These are phyloP conservation scores for Harmothoe impar DNA, from an alignment of 2,888 invertebrate species.

Conservation along the genomic window DNA sequence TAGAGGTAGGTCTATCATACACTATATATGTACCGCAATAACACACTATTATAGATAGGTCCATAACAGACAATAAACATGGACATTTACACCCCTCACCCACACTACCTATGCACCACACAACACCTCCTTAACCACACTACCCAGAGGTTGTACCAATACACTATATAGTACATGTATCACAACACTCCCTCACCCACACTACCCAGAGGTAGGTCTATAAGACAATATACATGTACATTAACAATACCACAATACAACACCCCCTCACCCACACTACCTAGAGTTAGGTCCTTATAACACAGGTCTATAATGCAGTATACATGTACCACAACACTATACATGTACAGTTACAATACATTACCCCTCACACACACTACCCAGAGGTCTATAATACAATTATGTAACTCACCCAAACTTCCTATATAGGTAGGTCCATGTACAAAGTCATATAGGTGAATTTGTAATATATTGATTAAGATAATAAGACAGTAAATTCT, in stretches of 20 bases:
- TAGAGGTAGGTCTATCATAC: background rate
- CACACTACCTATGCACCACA: no score
- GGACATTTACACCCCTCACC: no score
- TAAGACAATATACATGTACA: background rate
- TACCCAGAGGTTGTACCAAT: no score
- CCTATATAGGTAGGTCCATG: background rate
- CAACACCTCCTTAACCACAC: no score
- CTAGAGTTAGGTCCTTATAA: background rate
- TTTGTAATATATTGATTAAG: no score
- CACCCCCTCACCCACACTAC: background rate
- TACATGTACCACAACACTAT: background rate
- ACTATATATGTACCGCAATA: no score
- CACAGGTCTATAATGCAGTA: background rate
- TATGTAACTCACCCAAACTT: background rate
- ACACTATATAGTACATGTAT: no score
- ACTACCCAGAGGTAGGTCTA: background rate
- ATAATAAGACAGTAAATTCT: no score
- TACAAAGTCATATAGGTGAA: no score
- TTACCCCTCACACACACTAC: background rate
- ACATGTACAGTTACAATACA: background rate
- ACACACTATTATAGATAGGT: no score
- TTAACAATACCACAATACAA: no score
- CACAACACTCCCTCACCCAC: background rate
- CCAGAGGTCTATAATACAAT: background rate
- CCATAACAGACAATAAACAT: no score